Evolutionary conservation across 2,113 vertebrate genomes (phyloP).

Genomic region (Cephalopterus ornatus): DNA sequence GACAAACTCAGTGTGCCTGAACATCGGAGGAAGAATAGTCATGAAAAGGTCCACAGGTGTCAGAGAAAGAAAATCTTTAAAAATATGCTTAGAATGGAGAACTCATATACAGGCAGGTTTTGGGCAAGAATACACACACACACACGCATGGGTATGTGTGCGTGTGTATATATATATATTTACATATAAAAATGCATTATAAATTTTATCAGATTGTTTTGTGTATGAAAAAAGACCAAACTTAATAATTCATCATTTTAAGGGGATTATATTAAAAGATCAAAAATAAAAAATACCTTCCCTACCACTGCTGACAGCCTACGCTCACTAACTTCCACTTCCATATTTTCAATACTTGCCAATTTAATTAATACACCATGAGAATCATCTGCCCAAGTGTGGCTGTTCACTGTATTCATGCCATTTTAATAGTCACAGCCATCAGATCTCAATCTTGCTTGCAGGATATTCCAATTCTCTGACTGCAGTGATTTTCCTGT

Average conservation of each 20-base stretch:
- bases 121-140: not conserved
- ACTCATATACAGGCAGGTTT: not conserved
- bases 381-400: not conserved
- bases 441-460: not conserved
- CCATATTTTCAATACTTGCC: not conserved
- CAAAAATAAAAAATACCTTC: not conserved
- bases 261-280: not conserved
- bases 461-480: not conserved
- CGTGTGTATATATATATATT: too few species aligned
- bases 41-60: constrained; percentile 26
- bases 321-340: not conserved
- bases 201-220: not conserved
- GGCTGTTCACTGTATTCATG: not conserved
- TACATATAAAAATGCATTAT: not conserved
- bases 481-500: not conserved
- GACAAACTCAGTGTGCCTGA: constrained; percentile 24
- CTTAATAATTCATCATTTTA: not conserved
- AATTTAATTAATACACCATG: not conserved
- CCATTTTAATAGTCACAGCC: not conserved
- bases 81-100: not conserved
- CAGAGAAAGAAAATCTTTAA: constrained; percentile 10
- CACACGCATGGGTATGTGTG: not conserved
- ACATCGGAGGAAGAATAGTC: not conserved
- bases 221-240: not conserved
- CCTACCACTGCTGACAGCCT: not conserved